Percentiles rank a stretch among this genome's conserved stretches.
Evolutionary conservation across 2,113 vertebrate species (phyloP).

Genomic region (Brachyhypopomus gauderio): DNA sequence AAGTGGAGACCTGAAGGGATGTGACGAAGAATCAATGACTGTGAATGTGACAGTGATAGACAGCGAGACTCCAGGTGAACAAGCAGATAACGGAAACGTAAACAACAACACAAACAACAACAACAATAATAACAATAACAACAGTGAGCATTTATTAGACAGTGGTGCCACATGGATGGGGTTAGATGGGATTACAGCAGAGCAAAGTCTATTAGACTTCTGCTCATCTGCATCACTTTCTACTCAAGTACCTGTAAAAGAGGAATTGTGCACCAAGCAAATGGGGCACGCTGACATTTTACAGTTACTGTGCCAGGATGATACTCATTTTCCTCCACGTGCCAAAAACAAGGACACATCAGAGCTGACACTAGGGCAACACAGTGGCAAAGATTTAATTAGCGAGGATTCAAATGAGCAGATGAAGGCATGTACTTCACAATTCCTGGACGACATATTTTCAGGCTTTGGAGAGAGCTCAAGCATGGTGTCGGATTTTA

Average conservation of each 20-base stretch:
- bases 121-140: conserved; percentile 77
- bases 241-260: conserved; percentile 40
- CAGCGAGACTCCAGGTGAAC: conserved; percentile 38
- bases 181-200: conserved; percentile 40
- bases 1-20: conserved; percentile 49
- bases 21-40: conserved; percentile 38
- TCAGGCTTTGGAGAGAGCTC: conserved; percentile 68
- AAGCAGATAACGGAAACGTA: conserved; percentile 61
- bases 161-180: conserved; percentile 38
- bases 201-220: background rate
- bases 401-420: conserved; percentile 47
- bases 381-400: conserved; percentile 47
- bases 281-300: conserved; percentile 67
- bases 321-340: conserved; percentile 61
- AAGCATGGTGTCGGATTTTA: conserved; percentile 63
- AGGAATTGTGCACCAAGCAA: conserved; percentile 43
- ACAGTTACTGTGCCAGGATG: conserved; percentile 63
- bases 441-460: conserved; percentile 75
- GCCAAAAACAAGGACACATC: conserved; percentile 65
- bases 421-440: conserved; percentile 57
- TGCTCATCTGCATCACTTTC: conserved; percentile 16
- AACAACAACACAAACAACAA: conserved; percentile 77
- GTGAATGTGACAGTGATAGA: conserved; percentile 70
- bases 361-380: conserved; percentile 39
- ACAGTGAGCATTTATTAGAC: conserved; percentile 39